Base-by-base conservation (phyloP, 2,888 invertebrate species). In the Mechanitis mazaeus region DNA sequence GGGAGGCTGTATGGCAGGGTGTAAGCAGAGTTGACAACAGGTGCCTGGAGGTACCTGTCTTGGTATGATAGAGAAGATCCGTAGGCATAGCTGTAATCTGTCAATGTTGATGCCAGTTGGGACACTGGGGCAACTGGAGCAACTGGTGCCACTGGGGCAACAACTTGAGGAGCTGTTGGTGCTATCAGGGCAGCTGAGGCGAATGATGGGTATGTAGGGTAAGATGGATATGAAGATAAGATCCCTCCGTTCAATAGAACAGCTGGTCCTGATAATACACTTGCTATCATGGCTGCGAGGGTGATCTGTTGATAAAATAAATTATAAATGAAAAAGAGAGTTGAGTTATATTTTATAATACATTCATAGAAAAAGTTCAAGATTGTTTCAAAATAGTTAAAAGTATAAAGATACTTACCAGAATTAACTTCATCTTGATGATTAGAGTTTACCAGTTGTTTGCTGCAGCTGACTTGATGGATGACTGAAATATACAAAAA, bases 31-130 rank as follows among this genome's bases (percentile, higher is more conserved):
- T 70, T 75, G 11, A 73, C 72, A 0, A 75, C 50, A 7, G 50
- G 31, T 1, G 50, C 50, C 31, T 28, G 50, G 31, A 50, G 70
- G 3, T 65, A 60, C 54, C 72, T 70, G 56, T 81, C 81, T 54
- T 80, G 80, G 12, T 79, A 68, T 31, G 65, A 77, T 58, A 78
- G 78, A 3, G 75, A 59, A 4, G 77, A 73, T 2, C 81, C 76
- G 63, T 80, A 84, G 0, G 76, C 69, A 42, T 75, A 74, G 54
- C 72, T 72, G 65, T 81, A 83, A 4, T 79, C 75, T 4, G 82
- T 75, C 0, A 78, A 65, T 11, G 77, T 68, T 3, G 78, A 12
- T 4, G 69, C 58, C 6, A 70, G 64, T 3, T 74, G 72, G 59
- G 71, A 63, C 12, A 72, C 53, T 0, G 71, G 65, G 1, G 72